Evolutionary conservation across 2,797 vertebrate species (phyloP).

Genomic region (Columba guinea): DNA sequence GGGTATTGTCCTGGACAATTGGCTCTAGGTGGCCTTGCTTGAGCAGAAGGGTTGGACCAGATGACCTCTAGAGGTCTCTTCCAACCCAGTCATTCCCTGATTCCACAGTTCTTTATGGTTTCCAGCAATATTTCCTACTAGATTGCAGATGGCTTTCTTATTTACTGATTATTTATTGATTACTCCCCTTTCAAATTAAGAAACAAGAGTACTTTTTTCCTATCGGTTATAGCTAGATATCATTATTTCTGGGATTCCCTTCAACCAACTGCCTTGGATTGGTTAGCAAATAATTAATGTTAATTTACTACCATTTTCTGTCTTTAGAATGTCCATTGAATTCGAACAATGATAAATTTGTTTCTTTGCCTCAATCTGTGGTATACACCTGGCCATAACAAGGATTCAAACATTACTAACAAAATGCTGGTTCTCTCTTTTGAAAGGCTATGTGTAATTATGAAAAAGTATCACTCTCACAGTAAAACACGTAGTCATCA

Average conservation of each 20-base stretch:
- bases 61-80: not conserved
- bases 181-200: not conserved
- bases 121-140: not conserved
- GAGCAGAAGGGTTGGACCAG: not conserved
- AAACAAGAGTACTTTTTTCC: not conserved
- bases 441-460: not conserved
- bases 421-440: not conserved
- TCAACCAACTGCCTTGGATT: not conserved
- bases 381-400: not conserved
- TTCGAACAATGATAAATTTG: not conserved
- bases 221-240: not conserved
- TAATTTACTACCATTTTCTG: not conserved
- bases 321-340: not conserved
- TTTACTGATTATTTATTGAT: not conserved
- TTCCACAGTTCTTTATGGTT: not conserved
- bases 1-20: not conserved
- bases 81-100: not conserved
- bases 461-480: not conserved
- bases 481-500: not conserved
- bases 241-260: not conserved
- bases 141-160: not conserved
- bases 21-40: not conserved
- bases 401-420: not conserved
- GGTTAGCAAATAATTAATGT: not conserved
- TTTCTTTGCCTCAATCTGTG: not conserved